These are phyloP conservation scores for Aphelenchoides besseyi DNA, from an alignment of 1,140 invertebrate genomes.

Conservation along the genomic window DNA sequence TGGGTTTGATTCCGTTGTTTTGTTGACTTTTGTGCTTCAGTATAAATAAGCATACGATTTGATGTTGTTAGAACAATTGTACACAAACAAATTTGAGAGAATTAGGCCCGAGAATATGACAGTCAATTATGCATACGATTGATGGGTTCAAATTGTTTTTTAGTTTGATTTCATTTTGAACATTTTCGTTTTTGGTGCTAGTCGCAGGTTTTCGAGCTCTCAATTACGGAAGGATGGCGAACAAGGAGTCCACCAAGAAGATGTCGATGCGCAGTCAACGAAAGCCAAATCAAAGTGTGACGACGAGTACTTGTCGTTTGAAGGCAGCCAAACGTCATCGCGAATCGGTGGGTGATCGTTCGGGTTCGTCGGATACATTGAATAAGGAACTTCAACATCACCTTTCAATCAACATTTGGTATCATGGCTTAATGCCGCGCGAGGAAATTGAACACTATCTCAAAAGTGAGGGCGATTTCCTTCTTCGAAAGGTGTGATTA, in stretches of 20 bases:
- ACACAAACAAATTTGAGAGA: no score
- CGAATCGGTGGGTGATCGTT: not conserved
- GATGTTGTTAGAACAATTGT: no score
- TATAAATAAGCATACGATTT: no score
- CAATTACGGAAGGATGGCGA: no score
- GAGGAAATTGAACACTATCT: slow-evolving; percentile 27
- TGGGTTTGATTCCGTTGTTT: no score
- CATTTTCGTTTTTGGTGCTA: no score
- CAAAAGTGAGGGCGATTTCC: slow-evolving; percentile 13
- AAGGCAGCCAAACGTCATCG: not conserved
- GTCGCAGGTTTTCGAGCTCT: no score
- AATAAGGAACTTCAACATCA: not conserved
- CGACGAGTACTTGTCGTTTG: not conserved
- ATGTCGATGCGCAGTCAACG: not conserved
- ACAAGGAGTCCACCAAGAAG: not conserved
- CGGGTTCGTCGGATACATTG: not conserved
- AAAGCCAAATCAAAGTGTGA: not conserved
- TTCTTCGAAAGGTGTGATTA: not conserved
- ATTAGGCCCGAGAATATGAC: no score
- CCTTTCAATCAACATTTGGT: slow-evolving; percentile 3
- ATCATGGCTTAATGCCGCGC: slow-evolving; percentile 26
- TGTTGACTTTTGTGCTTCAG: no score
- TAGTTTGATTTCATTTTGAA: no score
- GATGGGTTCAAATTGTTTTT: no score
- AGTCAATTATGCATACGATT: no score